Evolutionary conservation across 2,113 vertebrate genomes (phyloP), one percentile per base, ranked within the genome.

Genomic region (Misgurnus anguillicaudatus): DNA sequence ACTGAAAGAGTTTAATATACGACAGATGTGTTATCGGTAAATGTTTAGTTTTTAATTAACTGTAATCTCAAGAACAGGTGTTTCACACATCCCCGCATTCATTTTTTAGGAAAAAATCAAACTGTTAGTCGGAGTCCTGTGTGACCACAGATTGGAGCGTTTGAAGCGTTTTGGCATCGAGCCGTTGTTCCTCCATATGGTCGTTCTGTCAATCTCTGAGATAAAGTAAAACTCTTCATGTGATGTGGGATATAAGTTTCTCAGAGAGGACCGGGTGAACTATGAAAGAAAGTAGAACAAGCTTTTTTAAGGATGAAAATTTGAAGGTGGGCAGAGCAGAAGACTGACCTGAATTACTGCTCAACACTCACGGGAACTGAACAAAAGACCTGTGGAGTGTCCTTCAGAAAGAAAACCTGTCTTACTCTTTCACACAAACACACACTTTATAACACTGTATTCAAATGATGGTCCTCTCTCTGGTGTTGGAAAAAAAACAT

Each of bases 241-340:
- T 67, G 16, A 47, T 41, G n/a, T 68, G 17, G 21, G 42, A 41
- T 21, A 68, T 11, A n/a, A 45, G 41, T 3, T 11, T 47, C 41
- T 68, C 65, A 3, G 24, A 31, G 24, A 31, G 24, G 24, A 31
- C 47, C 45, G 4, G 45, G 65, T 45, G 42, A 68, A n/a, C 4
- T 45, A 42, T 9, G 55, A 47, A 58, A 42, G 58, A 75, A 74
- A 62, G 72, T 62, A 75, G 73, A 58, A n/a, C 73, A 13, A 3
- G 14, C 17, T 41, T 39, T 68, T 60, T 75, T 16, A 41, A 21
- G 19, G 47, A 60, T 38, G 60, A 60, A 39, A 0, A 19, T 74
- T 63, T 77, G 62, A 65, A 75, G 84, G 38, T 38, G 78, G 76
- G 77, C 36, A 80, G 74, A 76, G 42, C 31, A 36, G 38, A 24